Conservation (phyloP, 1,140 invertebrate species). For the Camponotus pennsylvanicus region DNA sequence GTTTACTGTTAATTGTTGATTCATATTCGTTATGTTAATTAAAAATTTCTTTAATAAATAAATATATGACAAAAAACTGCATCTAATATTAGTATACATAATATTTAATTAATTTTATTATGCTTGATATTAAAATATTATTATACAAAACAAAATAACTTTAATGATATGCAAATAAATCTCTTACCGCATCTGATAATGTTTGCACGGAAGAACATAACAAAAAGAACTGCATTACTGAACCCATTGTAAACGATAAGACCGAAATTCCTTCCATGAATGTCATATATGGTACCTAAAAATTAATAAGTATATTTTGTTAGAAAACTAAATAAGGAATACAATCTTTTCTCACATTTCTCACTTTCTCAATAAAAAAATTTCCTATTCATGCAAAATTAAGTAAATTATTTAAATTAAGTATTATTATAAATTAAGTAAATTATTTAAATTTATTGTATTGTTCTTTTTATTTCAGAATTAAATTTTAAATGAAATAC, state of each 20-base stretch:
- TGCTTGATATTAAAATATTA: neutral
- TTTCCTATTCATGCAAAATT: neutral
- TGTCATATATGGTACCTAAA: conserved; percentile 15
- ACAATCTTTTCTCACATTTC: neutral
- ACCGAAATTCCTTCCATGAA: conserved; percentile 34
- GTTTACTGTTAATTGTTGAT: neutral
- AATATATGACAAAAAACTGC: neutral
- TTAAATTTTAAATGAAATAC: too few species aligned
- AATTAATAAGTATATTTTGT: neutral
- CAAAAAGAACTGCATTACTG: conserved; percentile 69
- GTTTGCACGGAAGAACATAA: conserved; percentile 71
- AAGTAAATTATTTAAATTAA: neutral
- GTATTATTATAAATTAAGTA: neutral
- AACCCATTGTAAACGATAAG: conserved; percentile 47
- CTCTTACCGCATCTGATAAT: conserved; percentile 71
- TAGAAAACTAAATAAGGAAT: neutral
- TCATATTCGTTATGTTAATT: neutral
- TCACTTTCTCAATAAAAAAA: neutral
- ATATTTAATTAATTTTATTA: neutral
- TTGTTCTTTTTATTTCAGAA: neutral
- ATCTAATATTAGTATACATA: neutral
- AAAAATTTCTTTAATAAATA: neutral
- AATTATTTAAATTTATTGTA: neutral
- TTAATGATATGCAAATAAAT: neutral
- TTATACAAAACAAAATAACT: neutral